Evolutionary conservation across 2,797 vertebrate genomes (phyloP), one percentile per base, ranked within the genome.

Genomic region (Hydrophis major): DNA sequence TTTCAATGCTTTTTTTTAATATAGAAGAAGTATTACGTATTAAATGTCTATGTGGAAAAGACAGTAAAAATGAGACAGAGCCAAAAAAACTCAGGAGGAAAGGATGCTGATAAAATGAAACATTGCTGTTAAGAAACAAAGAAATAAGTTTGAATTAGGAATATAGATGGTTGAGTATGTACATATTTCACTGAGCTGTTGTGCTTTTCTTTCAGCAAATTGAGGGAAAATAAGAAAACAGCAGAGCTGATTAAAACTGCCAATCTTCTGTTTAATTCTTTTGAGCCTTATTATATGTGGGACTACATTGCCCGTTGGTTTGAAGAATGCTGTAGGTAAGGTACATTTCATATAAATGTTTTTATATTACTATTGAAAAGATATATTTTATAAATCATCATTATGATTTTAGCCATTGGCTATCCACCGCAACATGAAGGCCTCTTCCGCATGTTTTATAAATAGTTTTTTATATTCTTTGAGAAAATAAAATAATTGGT

Each of bases 261-360:
- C 93, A 99, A 99, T 96, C 99, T 99, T 87, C 97, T 99, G 66
- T 99, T 99, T 97, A 99, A 99, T 97, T 99, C 99, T 1, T 99
- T 99, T 97, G 99, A 99, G 97, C 99, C 99, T 56, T 99, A 99
- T 96, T 99, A 99, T 96, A 99, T 99, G 99, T 99, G 99, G 99
- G 99, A 99, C 98, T 99, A 99, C 87, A 99, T 99, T 94, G 99
- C 99, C 93, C 98, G 98, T 92, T 99, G 99, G 99, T 99, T 99
- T 97, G 99, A 99, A 97, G 99, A 99, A 94, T 99, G 99, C 96
- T 99, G 99, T 98, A 98, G 99, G 99, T 99, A 95, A 74, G 97
- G 97, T 93, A 66, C 94, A 94, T 53, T 93, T 66, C 86, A 57
- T 2, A 14, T 18, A 11, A 32, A 0, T 66, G 20, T 90, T 55